Evolutionary conservation across 2,888 invertebrate species (phyloP).

Genomic region (Dioctria rufipes): DNA sequence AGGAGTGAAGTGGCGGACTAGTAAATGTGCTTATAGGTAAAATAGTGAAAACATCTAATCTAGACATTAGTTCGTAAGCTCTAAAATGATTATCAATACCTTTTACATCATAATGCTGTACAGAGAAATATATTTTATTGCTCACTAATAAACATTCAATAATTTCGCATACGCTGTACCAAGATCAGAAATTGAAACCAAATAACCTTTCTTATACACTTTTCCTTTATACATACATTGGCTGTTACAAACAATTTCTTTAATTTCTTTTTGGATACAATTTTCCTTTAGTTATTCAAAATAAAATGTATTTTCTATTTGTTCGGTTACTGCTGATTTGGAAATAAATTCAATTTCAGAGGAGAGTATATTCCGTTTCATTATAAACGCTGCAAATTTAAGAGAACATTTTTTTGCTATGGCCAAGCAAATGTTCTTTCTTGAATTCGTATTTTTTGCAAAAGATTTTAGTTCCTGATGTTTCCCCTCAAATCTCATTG

Average conservation of each 20-base stretch:
- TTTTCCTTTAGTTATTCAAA: neutral
- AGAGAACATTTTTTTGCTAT: neutral
- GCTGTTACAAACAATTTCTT: neutral
- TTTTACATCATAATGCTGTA: neutral
- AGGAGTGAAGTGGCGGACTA: neutral
- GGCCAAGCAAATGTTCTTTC: neutral
- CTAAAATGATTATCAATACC: neutral
- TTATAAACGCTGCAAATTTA: no score
- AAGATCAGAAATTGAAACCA: neutral
- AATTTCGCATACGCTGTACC: no score
- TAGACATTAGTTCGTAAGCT: neutral
- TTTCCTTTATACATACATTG: neutral
- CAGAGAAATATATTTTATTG: neutral
- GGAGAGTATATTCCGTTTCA: neutral
- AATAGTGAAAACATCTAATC: neutral
- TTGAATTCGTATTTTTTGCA: slow-evolving; percentile 14
- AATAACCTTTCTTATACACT: neutral
- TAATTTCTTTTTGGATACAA: no score
- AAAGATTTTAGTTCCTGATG: slow-evolving; percentile 14
- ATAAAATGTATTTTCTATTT: neutral
- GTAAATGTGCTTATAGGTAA: neutral
- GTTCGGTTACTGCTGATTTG: neutral
- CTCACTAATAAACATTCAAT: neutral
- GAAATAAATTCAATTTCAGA: neutral
- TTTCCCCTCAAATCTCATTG: slow-evolving; percentile 8